Conservation (phyloP, 2,113 vertebrate species). For the Okapia johnstoni region DNA sequence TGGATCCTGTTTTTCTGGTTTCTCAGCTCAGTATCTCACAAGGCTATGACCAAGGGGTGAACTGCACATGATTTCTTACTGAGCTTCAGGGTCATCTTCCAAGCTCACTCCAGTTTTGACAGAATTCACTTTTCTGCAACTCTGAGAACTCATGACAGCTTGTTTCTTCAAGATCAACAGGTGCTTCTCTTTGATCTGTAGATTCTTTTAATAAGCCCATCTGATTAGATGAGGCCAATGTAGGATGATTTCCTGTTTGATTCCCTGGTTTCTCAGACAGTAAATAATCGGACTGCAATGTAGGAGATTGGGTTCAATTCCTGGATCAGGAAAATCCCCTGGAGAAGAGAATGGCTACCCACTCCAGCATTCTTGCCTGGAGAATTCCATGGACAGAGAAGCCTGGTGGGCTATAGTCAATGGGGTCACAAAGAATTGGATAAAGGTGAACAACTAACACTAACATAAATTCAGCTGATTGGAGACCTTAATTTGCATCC, state of each 20-base stretch:
- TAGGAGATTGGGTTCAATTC: background rate
- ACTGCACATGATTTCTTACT: background rate
- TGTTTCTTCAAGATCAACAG: background rate
- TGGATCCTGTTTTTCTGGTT: background rate
- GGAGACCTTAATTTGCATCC: background rate
- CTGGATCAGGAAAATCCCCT: background rate
- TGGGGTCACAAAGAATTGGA: accelerated
- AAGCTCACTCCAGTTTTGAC: background rate
- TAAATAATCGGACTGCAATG: too few species aligned
- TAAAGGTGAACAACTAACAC: background rate
- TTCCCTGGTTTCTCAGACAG: background rate
- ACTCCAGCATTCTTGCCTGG: background rate
- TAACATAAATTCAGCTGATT: background rate
- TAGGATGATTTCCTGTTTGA: background rate
- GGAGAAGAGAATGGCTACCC: background rate
- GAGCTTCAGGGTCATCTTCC: background rate
- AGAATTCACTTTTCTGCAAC: background rate
- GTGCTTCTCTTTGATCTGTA: background rate
- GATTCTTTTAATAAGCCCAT: background rate
- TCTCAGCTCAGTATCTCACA: background rate
- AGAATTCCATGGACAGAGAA: background rate
- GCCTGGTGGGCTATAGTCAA: background rate
- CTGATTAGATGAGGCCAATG: background rate
- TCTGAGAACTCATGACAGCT: background rate
- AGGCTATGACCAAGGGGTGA: background rate